Evolutionary conservation across 1,140 invertebrate genomes (phyloP), one percentile per base, ranked within the genome.

Genomic region (Eriosoma lanigerum): DNA sequence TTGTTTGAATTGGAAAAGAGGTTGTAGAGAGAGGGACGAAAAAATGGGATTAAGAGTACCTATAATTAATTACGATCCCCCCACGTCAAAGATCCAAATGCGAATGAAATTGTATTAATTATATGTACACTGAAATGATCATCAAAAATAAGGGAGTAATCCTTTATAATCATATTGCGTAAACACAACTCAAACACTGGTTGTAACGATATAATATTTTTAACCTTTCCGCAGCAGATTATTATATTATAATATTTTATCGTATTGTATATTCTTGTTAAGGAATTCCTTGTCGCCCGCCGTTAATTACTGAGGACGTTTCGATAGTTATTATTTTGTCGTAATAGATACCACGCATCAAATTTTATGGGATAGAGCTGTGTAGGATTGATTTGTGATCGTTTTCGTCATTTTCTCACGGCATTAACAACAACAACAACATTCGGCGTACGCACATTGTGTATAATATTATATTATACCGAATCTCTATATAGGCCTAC

Each of bases 341-440:
- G 15, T 68, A 24, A 15, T 26, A 48, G 1, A 38, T 24, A 46
- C 15, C 15, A 48, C 21, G 19, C 15, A 62, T 62, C 29, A 6
- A 15, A 62, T 10, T n/a, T 6, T 54, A n/a, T 19, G 4, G 24
- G 46, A 50, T n/a, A 15, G 10, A 13, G 17, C 17, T 32, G 75
- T 62, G 75, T 78, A 78, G 75, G 75, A 78, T 78, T 78, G 75
- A 78, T 78, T 78, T 78, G 75, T 78, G 75, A 78, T 17, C 54
- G 75, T 78, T 78, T 78, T 60, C 75, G 44, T 78, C n/a, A 48
- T 78, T 78, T 78, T 78, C 56, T 78, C 75, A 78, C 75, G 75
- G 56, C 56, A 76, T 76, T 38, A 75, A 56, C 24, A 38, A 38
- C 32, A 38, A 4, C 3, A 38, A 38, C 5, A 46, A 68, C n/a